A percentile compares a stretch with the other conserved stretches of the same genome.
These are phyloP conservation scores for Phrynocephalus vlangalii DNA, from an alignment of 2,797 vertebrate species.

Conservation along the genomic window DNA sequence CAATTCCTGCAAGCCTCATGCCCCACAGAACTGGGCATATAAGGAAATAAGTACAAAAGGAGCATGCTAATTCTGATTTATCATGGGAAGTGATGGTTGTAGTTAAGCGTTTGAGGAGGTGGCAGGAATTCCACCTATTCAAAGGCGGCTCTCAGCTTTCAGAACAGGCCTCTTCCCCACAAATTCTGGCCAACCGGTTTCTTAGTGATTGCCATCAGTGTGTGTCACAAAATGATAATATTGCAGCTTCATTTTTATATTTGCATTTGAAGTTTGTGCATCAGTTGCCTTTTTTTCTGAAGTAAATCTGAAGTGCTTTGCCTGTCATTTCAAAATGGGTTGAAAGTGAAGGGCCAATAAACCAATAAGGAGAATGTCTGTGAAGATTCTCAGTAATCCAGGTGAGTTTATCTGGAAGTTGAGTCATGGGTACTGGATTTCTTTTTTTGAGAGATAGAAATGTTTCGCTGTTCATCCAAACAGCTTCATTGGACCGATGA, in stretches of 20 bases:
- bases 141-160: not conserved
- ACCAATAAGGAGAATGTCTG: not conserved
- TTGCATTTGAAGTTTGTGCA: not conserved
- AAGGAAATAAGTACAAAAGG: constrained; percentile 10
- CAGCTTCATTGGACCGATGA: no score
- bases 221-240: not conserved
- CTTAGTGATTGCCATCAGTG: not conserved
- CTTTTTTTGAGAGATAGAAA: no score
- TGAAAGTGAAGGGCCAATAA: not conserved
- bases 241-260: not conserved
- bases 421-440: no score
- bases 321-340: not conserved
- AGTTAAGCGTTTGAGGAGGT: not conserved
- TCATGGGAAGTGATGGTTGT: not conserved
- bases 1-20: not conserved
- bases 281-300: not conserved
- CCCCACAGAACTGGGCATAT: constrained; percentile 1
- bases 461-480: no score
- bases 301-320: not conserved
- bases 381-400: no score
- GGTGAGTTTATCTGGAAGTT: no score
- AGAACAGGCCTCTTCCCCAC: not conserved
- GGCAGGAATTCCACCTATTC: not conserved
- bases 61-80: not conserved
- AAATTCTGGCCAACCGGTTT: not conserved